Percentiles rank a stretch among this genome's conserved stretches.
Conservation (phyloP, 2,113 vertebrate genomes). For the Toxotes chatareus region DNA sequence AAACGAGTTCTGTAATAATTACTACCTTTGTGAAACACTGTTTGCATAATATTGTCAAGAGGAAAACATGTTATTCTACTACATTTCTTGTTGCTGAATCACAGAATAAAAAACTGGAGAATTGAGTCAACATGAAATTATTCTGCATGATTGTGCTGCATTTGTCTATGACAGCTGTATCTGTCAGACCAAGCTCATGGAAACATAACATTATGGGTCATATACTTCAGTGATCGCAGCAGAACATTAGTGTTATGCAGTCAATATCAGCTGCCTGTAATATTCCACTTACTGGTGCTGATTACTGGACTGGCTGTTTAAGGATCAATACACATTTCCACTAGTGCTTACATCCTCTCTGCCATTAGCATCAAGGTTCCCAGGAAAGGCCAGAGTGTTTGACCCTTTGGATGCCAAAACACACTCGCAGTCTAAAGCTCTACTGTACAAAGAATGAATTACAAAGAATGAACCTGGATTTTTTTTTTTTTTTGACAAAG, state of each 20-base stretch:
- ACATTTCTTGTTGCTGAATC: background rate
- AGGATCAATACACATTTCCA: conserved; percentile 84
- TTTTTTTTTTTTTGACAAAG: too few relatives aligned
- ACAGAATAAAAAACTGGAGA: background rate
- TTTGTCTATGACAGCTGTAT: too few relatives aligned
- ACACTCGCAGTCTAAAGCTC: background rate
- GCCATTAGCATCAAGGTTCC: conserved; percentile 55
- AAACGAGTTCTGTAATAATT: too few relatives aligned
- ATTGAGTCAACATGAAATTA: background rate
- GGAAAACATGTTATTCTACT: background rate
- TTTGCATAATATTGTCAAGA: too few relatives aligned
- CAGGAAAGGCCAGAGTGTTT: conserved; percentile 5
- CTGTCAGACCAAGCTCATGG: background rate
- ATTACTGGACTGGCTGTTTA: conserved; percentile 69
- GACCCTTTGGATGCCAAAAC: conserved; percentile 4
- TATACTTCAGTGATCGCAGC: conserved; percentile 3
- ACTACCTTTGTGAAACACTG: too few relatives aligned
- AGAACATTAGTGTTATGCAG: conserved; percentile 60
- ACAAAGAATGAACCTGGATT: background rate
- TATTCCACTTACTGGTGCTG: conserved; percentile 48
- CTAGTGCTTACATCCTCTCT: conserved; percentile 42
- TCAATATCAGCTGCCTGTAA: conserved; percentile 68
- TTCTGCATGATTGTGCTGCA: background rate
- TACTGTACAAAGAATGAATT: background rate
- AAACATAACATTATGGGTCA: conserved; percentile 8